Conservation (phyloP, 1,140 invertebrate genomes). For the Zaprionus tsacasi region DNA sequence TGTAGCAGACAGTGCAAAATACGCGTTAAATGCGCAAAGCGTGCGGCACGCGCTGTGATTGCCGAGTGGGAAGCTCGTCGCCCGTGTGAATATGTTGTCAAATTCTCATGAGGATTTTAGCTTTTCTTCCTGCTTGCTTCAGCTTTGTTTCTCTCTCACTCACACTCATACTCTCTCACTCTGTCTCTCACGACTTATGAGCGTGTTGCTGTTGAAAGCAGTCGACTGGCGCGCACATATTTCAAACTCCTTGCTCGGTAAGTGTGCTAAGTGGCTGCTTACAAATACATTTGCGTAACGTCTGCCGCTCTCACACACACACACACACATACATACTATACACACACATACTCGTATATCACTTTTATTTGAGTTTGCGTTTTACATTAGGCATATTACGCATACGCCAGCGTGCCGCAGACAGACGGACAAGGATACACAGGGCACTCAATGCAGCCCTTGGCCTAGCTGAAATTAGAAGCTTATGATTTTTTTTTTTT, state of each 20-base stretch:
- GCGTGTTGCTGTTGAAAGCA: slow-evolving; percentile 47
- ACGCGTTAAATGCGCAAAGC: slow-evolving; percentile 81
- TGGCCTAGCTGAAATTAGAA: slow-evolving; percentile 58
- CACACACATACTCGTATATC: slow-evolving; percentile 48
- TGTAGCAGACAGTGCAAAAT: slow-evolving; percentile 66
- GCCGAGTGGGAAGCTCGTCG: slow-evolving; percentile 27
- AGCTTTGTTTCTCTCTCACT: slow-evolving; percentile 12
- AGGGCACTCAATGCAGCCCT: slow-evolving; percentile 7
- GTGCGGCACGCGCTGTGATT: slow-evolving; percentile 77
- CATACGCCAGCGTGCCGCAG: slow-evolving; percentile 62
- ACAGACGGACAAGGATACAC: neutral
- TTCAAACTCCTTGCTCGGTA: slow-evolving; percentile 71
- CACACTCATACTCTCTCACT: neutral
- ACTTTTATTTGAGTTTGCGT: slow-evolving; percentile 81
- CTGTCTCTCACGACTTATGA: too few species aligned
- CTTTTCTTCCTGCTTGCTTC: slow-evolving; percentile 51
- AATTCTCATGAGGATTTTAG: slow-evolving; percentile 77
- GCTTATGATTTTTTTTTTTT: slow-evolving; percentile 63
- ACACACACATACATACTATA: too few species aligned
- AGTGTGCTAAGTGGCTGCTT: slow-evolving; percentile 81
- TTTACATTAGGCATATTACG: slow-evolving; percentile 80
- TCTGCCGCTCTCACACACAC: slow-evolving; percentile 30
- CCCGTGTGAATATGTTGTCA: slow-evolving; percentile 78
- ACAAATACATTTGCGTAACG: slow-evolving; percentile 77
- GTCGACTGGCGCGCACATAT: slow-evolving; percentile 75